Conservation (phyloP, 2,113 vertebrate species). For the Esox niger region DNA sequence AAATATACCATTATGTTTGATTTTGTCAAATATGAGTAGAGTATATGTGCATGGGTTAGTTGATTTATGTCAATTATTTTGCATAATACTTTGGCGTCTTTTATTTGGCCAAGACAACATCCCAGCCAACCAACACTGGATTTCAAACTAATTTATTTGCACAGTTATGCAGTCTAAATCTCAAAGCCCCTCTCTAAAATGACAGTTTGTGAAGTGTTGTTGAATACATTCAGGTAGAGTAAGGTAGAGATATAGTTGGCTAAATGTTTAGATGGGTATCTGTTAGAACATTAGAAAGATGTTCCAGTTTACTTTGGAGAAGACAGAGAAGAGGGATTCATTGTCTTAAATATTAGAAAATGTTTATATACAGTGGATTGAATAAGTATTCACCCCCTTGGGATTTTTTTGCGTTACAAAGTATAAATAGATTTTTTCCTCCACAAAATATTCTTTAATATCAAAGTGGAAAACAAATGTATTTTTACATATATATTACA, state of each 20-base stretch:
- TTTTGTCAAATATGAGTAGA: neutral
- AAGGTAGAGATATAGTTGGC: slow-evolving; percentile 49
- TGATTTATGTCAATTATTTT: neutral
- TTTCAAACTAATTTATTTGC: neutral
- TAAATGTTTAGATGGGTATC: slow-evolving; percentile 73
- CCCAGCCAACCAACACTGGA: neutral
- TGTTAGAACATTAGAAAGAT: slow-evolving; percentile 9
- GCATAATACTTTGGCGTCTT: neutral
- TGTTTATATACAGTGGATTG: too few relatives aligned
- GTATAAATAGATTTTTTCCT: too few relatives aligned
- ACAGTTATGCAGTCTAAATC: neutral
- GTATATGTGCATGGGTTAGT: neutral
- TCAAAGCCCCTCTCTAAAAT: neutral
- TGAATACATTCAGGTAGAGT: slow-evolving; percentile 76
- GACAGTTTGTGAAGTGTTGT: slow-evolving; percentile 29
- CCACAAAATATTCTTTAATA: too few relatives aligned
- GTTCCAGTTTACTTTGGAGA: slow-evolving; percentile 75
- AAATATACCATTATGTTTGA: neutral
- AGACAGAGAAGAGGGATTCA: slow-evolving; percentile 6
- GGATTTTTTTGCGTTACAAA: too few relatives aligned
- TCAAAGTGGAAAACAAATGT: too few relatives aligned
- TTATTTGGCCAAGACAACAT: neutral
- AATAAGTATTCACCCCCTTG: too few relatives aligned
- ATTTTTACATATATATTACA: too few relatives aligned
- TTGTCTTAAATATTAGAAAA: slow-evolving; percentile 74